A percentile compares a stretch with the other conserved stretches of the same genome.
Evolutionary conservation across 2,888 invertebrate species (phyloP).

Genomic region (Aporophyla nigra): DNA sequence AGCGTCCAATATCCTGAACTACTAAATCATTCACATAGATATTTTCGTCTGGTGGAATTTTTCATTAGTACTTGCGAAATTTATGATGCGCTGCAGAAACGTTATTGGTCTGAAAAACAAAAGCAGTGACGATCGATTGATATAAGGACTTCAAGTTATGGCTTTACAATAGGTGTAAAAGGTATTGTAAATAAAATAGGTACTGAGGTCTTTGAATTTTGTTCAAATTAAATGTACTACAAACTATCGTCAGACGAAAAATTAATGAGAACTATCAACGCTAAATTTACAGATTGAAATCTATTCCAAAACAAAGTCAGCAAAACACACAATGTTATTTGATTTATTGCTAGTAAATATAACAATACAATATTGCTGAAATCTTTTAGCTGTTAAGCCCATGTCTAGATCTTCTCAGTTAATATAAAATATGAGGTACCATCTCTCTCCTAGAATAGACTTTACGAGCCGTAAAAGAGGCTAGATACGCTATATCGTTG

Average conservation of each 20-base stretch:
- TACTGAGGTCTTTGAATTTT: too few relatives aligned
- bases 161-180: neutral
- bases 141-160: neutral
- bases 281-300: too few relatives aligned
- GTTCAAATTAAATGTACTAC: too few relatives aligned
- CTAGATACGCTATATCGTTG: slow-evolving; percentile 30
- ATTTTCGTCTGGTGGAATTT: slow-evolving; percentile 3
- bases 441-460: slow-evolving; percentile 23
- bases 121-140: neutral
- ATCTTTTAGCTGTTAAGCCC: neutral
- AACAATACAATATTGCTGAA: neutral
- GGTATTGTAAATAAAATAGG: too few relatives aligned
- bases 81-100: slow-evolving; percentile 11
- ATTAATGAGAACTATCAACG: too few relatives aligned
- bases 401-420: neutral
- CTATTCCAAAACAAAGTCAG: too few relatives aligned
- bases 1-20: neutral
- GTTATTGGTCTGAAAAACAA: neutral
- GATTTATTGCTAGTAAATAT: neutral
- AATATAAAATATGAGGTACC: slow-evolving; percentile 36
- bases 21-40: neutral
- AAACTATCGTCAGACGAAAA: too few relatives aligned
- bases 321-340: too few relatives aligned
- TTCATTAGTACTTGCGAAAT: slow-evolving; percentile 7
- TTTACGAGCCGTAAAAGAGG: slow-evolving; percentile 41